These are phyloP conservation scores for Dolomedes plantarius DNA, from an alignment of 2,888 invertebrate species.

Conservation along the genomic window DNA sequence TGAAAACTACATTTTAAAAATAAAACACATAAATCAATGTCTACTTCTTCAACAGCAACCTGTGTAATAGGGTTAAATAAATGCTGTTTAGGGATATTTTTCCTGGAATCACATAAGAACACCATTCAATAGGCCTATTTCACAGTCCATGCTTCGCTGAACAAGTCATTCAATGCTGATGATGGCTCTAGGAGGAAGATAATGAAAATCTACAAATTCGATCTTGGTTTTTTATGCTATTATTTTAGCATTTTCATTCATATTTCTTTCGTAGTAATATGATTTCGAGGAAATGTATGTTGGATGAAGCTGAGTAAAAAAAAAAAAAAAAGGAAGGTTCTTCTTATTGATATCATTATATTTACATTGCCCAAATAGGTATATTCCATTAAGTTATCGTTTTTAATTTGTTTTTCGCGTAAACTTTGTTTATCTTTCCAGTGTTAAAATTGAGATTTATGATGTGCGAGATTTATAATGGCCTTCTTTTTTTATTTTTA, in stretches of 20 bases:
- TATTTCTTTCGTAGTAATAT: background rate
- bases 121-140: conserved; percentile 6
- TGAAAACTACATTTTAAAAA: too few species aligned
- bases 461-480: too few species aligned
- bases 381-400: too few species aligned
- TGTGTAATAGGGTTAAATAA: background rate
- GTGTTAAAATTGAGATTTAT: too few species aligned
- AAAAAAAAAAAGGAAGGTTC: background rate
- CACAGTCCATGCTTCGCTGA: conserved; percentile 21
- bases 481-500: too few species aligned
- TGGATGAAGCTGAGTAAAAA: too few species aligned
- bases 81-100: background rate
- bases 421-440: too few species aligned
- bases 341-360: too few species aligned
- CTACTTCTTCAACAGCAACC: background rate
- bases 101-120: background rate
- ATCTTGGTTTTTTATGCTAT: background rate
- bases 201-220: conserved; percentile 21
- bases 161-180: background rate
- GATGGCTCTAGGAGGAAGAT: background rate
- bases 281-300: too few species aligned
- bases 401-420: too few species aligned
- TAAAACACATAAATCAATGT: background rate
- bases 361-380: too few species aligned
- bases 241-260: background rate